These are phyloP conservation scores for Drosophila parthenogenetica DNA, from an alignment of 2,888 invertebrate genomes.

Conservation along the genomic window DNA sequence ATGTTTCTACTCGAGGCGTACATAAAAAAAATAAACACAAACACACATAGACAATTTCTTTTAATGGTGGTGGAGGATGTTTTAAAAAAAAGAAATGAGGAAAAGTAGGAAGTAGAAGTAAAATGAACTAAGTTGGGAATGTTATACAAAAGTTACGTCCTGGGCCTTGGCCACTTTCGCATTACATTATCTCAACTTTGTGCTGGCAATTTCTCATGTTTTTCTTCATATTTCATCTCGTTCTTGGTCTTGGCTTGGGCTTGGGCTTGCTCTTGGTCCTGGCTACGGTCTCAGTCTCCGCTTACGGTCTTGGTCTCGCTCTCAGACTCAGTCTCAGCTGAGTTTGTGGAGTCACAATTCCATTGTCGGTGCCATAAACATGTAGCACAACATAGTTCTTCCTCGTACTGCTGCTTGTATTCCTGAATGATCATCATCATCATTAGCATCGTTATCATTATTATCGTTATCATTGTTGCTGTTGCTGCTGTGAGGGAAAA, in stretches of 20 bases:
- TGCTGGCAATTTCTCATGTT: conserved; percentile 69
- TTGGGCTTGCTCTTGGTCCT: conserved; percentile 22
- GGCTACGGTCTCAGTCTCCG: conserved; percentile 2
- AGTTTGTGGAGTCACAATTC: conserved; percentile 7
- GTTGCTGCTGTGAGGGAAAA: conserved; percentile 21
- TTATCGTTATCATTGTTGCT: conserved; percentile 21
- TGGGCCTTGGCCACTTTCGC: conserved; percentile 67
- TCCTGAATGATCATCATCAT: conserved; percentile 20
- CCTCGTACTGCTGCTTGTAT: conserved; percentile 14
- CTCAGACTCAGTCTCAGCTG: conserved; percentile 12
- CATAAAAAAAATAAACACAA: conserved; percentile 38
- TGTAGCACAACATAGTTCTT: conserved; percentile 18
- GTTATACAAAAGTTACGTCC: conserved; percentile 61
- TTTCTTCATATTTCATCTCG: conserved; percentile 37
- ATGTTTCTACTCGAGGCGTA: conserved; percentile 37
- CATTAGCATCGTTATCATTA: conserved; percentile 10
- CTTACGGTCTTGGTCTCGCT: not conserved
- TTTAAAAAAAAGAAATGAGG: conserved; percentile 16
- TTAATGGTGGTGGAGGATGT: conserved; percentile 10
- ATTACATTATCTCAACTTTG: conserved; percentile 74
- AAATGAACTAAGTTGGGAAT: conserved; percentile 51
- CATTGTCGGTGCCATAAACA: conserved; percentile 47
- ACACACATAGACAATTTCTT: conserved; percentile 20
- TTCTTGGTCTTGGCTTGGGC: conserved; percentile 4
- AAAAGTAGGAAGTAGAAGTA: not conserved